A percentile compares a stretch with the other conserved stretches of the same genome.
Evolutionary conservation across 2,113 vertebrate species (phyloP).

Genomic region (Choloepus hoffmanni): DNA sequence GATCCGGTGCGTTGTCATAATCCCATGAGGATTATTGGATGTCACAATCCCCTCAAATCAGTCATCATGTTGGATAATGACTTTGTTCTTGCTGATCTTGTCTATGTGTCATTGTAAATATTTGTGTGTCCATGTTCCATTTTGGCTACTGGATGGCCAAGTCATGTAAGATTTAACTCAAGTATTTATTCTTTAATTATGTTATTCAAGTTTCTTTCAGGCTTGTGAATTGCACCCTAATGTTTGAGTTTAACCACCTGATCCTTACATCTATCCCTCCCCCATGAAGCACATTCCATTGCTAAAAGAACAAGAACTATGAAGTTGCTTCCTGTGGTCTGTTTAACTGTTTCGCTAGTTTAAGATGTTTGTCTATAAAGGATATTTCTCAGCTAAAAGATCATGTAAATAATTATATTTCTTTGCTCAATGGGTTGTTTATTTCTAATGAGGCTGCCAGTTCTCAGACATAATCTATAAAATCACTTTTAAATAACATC

Average conservation of each 20-base stretch:
- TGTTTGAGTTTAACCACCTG: constrained; percentile 63
- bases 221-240: constrained; percentile 56
- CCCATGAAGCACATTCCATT: constrained; percentile 80
- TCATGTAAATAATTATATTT: constrained; percentile 71
- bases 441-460: constrained; percentile 75
- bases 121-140: constrained; percentile 64
- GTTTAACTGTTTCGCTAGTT: constrained; percentile 64
- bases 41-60: constrained; percentile 59
- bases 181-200: constrained; percentile 75
- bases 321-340: constrained; percentile 56
- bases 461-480: constrained; percentile 61
- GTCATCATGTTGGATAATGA: constrained; percentile 63
- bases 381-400: constrained; percentile 73
- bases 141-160: constrained; percentile 79
- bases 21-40: constrained; percentile 63
- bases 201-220: constrained; percentile 76
- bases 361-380: constrained; percentile 74
- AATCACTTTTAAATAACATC: constrained; percentile 66
- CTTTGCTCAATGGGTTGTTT: constrained; percentile 69
- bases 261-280: constrained; percentile 35
- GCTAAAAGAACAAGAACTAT: constrained; percentile 74
- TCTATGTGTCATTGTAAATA: constrained; percentile 79
- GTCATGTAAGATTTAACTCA: constrained; percentile 69
- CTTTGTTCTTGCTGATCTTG: constrained; percentile 72
- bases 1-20: constrained; percentile 75